A percentile compares a stretch with the other conserved stretches of the same genome.
These are phyloP conservation scores for Petrolisthes manimaculis DNA, from an alignment of 2,888 invertebrate genomes.

Conservation along the genomic window DNA sequence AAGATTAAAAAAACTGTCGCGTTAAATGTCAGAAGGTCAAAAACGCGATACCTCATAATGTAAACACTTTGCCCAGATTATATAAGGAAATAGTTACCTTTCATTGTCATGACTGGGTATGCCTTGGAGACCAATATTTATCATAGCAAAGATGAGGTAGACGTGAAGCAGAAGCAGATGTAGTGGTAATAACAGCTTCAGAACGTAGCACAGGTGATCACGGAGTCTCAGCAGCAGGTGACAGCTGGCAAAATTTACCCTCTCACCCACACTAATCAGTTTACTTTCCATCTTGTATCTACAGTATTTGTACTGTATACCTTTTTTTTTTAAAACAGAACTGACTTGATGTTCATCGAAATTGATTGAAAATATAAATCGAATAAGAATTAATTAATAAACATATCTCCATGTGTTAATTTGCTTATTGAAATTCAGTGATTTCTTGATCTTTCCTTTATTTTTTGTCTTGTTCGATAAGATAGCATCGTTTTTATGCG, in stretches of 20 bases:
- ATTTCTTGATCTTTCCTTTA: too few species aligned
- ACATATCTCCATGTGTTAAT: too few species aligned
- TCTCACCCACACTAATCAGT: neutral
- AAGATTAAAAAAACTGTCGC: neutral
- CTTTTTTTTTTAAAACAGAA: too few species aligned
- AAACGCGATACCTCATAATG: neutral
- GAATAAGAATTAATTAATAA: too few species aligned
- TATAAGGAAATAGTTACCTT: neutral
- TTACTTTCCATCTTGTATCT: neutral
- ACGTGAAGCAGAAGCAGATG: neutral
- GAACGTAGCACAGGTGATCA: neutral
- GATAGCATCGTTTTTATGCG: too few species aligned
- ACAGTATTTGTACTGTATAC: too few species aligned
- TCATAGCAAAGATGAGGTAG: neutral
- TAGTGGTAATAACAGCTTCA: neutral
- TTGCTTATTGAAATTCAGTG: too few species aligned
- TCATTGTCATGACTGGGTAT: neutral
- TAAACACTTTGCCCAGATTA: neutral
- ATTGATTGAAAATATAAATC: too few species aligned
- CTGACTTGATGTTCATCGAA: too few species aligned
- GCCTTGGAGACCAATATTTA: constrained; percentile 21
- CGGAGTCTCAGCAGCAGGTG: too few species aligned
- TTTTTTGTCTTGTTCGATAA: too few species aligned
- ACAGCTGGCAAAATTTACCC: neutral
- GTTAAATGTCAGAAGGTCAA: neutral